These are phyloP conservation scores for Deilephila elpenor DNA, from an alignment of 2,888 invertebrate genomes.

Conservation along the genomic window DNA sequence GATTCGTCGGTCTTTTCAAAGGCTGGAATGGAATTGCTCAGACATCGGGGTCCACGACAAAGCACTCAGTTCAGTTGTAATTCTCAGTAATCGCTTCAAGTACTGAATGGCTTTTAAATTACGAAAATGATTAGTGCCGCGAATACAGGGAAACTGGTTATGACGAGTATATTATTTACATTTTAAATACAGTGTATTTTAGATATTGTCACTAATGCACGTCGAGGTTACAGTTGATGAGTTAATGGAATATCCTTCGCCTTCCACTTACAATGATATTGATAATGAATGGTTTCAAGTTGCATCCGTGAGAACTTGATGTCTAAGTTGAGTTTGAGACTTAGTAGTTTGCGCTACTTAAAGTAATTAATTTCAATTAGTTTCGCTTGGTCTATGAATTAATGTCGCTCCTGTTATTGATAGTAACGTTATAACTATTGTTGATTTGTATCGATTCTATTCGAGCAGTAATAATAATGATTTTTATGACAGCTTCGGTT, in stretches of 20 bases:
- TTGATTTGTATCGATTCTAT: no score
- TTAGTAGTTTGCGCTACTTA: no score
- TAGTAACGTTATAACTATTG: no score
- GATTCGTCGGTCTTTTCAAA: slow-evolving; percentile 12
- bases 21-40: neutral
- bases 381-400: no score
- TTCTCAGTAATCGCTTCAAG: neutral
- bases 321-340: no score
- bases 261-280: no score
- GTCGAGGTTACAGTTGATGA: neutral
- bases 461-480: neutral
- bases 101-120: slow-evolving; percentile 3
- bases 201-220: neutral
- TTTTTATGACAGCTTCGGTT: no score
- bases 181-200: slow-evolving; percentile 8
- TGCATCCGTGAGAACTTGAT: no score
- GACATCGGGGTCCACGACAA: neutral
- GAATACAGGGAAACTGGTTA: neutral
- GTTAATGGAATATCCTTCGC: neutral
- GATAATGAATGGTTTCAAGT: no score
- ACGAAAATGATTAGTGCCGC: neutral
- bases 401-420: no score
- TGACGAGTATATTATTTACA: neutral
- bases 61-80: slow-evolving; percentile 5
- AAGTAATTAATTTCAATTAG: no score